Base-by-base conservation (phyloP, 2,888 invertebrate genomes). In the Galeruca laticollis region DNA sequence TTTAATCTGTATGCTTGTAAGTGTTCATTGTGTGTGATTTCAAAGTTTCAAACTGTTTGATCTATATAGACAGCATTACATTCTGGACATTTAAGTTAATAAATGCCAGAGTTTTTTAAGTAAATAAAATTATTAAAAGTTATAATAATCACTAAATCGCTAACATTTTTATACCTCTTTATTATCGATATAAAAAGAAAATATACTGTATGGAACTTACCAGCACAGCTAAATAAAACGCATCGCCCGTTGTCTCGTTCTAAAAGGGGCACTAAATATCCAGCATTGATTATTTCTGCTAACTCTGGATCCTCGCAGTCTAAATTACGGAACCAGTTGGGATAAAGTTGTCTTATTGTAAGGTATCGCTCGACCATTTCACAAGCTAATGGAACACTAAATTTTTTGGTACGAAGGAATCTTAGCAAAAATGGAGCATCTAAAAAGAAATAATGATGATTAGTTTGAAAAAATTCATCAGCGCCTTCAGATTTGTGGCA, bases 301-400 rank as follows among this genome's bases (percentile, higher is more conserved):
- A 97, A 87, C 61, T 91, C 91, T 0, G 93, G 91, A 82, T 96
- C 95, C 69, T 93, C 87, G 62, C 93, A 91, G 80, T 95, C 94
- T 60, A 96, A 86, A 69, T 92, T 92, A 76, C 90, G 89, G 87
- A 96, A 97, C 95, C 96, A 96, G 61, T 93, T 90, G 0, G 96
- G 94, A 80, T 94, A 93, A 79, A 95, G 87, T 83, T 95, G 94
- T 6, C 96, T 88, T 75, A 96, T 93, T 35, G 93, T 93, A 66
- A 97, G 87, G 84, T 96, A 97, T 60, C 94, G 90, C 83, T 96
- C 95, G 75, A 97, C 85, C 91, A 96, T 93, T 73, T 94, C 93
- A 79, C 95, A 94, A 0, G 96, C 93, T 83, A 93, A 90, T 0
- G 94, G 93, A 20, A 96, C 90, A 40, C 94, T 94, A 86, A 94